Evolutionary conservation across 2,888 invertebrate genomes (phyloP).

Genomic region (Drosophila paramelanica): DNA sequence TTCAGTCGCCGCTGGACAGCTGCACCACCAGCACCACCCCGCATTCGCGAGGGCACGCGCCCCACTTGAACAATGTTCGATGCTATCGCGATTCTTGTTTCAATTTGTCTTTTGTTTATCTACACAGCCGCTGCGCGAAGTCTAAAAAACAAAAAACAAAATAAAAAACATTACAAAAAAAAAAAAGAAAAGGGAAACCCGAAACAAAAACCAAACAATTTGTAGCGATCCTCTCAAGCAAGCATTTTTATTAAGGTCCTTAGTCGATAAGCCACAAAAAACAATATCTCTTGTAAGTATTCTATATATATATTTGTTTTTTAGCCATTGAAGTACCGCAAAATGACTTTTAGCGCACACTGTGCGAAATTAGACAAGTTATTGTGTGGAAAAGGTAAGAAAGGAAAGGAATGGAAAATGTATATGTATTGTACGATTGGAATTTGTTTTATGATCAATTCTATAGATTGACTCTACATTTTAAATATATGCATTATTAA

Average conservation of each 20-base stretch:
- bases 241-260: conserved; percentile 46
- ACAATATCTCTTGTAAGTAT: conserved; percentile 22
- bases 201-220: conserved; percentile 24
- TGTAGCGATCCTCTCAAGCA: conserved; percentile 28
- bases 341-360: conserved; percentile 25
- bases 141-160: conserved; percentile 7
- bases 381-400: too few species aligned
- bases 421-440: too few species aligned
- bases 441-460: too few species aligned
- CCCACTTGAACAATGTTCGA: conserved; percentile 26
- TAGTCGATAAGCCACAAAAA: conserved; percentile 35
- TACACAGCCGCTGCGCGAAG: too few species aligned
- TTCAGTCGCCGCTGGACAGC: conserved; percentile 1
- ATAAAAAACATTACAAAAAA: conserved; percentile 4
- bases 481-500: too few species aligned
- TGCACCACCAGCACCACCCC: conserved; percentile 1
- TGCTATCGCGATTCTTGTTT: conserved; percentile 48
- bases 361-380: conserved; percentile 7
- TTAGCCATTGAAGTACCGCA: conserved; percentile 13
- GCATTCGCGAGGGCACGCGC: too few species aligned
- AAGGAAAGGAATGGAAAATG: too few species aligned
- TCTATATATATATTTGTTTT: neutral
- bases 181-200: neutral
- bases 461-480: too few species aligned
- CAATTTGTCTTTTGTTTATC: conserved; percentile 51